Evolutionary conservation across 2,888 invertebrate genomes (phyloP), one percentile per base, ranked within the genome.

Genomic region (Ormyrus labotus): DNA sequence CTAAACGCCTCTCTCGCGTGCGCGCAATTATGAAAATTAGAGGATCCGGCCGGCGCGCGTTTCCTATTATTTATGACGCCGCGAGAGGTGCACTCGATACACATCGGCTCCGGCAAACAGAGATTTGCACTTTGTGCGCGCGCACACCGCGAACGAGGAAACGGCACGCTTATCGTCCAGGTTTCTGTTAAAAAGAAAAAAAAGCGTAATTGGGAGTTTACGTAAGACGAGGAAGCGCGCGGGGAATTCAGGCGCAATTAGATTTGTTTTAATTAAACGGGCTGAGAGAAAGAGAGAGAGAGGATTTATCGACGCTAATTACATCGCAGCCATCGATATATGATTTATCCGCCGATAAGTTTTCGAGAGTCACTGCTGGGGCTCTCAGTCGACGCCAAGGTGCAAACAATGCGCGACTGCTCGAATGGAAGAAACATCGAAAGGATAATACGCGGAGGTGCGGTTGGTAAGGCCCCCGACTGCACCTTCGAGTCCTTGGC

Each of bases 11-110:
- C 45, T 8, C 13, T 7, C 9, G 73, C 63, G 45, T 19, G n/a
- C n/a, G 64, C 2, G 69, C 63, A 80, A 80, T 76, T 80, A 80
- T 76, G 72, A 80, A 76, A 75, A 76, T 76, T 57, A 70, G 69
- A 48, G 55, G 47, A 34, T 34, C 58, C 45, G 11, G 11, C 11
- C 48, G 51, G n/a, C 9, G 57, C 34, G 34, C n/a, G 11, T 47
- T 34, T 60, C 75, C 60, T 75, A 68, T 75, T 75, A 75, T 75
- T 75, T 68, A 75, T 61, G 45, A 61, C 63, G 48, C 19, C 19
- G 10, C 0, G 19, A 19, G 6, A n/a, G 9, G 48, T 70, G n/a
- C 19, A 48, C 51, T 71, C 7, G 47, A 73, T 61, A 55, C 68
- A 34, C 57, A 55, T n/a, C 50, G 50, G 53, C 53, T 2, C 53